phyloP scores from a whole-genome alignment of 2,113 vertebrate genomes.

The Synchiropus splendidus region DNA sequence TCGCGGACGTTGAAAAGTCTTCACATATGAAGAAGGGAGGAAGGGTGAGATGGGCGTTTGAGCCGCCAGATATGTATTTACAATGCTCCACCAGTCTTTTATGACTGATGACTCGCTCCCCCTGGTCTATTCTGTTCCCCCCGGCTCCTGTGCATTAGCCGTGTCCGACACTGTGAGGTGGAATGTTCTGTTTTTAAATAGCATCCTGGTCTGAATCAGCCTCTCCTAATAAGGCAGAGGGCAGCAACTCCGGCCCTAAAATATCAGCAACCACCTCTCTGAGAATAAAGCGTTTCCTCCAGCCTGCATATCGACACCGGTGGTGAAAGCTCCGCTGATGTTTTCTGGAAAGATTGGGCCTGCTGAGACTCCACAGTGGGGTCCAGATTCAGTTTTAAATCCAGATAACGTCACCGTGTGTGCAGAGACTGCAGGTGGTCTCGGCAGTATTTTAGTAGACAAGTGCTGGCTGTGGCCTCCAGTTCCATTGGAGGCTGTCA shows the following conservation, averaged over 20 bases:
- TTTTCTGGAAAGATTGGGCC: slow-evolving; percentile 4
- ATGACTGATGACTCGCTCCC: too few relatives aligned
- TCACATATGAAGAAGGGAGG: slow-evolving; percentile 21
- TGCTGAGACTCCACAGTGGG: background rate
- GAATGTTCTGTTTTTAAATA: slow-evolving; percentile 71
- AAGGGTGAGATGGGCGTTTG: too few relatives aligned
- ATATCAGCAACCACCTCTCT: slow-evolving; percentile 54
- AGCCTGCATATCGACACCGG: slow-evolving; percentile 11
- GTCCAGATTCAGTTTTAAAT: slow-evolving; percentile 1
- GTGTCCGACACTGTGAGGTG: slow-evolving; percentile 40
- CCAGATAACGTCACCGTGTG: slow-evolving; percentile 1
- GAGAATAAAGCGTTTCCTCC: slow-evolving; percentile 40
- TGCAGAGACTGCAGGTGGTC: background rate
- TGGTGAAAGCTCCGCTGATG: background rate
- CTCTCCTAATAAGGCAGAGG: slow-evolving; percentile 64
- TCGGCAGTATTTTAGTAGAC: background rate
- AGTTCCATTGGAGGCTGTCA: too few relatives aligned
- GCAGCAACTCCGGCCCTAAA: slow-evolving; percentile 47
- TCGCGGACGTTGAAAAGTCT: slow-evolving; percentile 32
- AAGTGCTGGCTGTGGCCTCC: slow-evolving; percentile 1
- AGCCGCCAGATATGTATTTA: too few relatives aligned
- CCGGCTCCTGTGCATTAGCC: slow-evolving; percentile 22
- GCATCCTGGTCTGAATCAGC: slow-evolving; percentile 45
- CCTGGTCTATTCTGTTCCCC: slow-evolving; percentile 19
- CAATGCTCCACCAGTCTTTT: too few relatives aligned